Conservation (phyloP, 2,113 vertebrate species). For the Syrrhaptes paradoxus region DNA sequence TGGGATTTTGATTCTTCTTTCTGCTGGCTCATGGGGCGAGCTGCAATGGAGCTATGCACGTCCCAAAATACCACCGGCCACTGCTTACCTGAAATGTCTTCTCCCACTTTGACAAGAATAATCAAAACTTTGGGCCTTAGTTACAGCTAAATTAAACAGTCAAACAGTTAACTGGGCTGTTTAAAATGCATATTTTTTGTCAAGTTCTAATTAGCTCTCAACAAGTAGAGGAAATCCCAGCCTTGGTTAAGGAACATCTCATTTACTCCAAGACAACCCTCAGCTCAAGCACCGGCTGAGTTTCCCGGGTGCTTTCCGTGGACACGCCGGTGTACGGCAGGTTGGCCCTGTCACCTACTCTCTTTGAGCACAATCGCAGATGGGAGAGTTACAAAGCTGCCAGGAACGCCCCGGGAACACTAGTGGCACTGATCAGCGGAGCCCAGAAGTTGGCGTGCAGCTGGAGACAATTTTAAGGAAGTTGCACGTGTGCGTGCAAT, state of each 20-base stretch:
- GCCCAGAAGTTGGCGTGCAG: not conserved
- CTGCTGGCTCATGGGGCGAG: not conserved
- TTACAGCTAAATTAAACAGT: not conserved
- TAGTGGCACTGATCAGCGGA: not conserved
- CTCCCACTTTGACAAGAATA: not conserved
- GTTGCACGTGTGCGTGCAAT: fast-evolving
- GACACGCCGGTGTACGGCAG: not conserved
- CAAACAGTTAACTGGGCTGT: not conserved
- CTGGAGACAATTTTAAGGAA: not conserved
- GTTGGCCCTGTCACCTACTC: not conserved
- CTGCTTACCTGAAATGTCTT: not conserved
- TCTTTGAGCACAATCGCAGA: fast-evolving
- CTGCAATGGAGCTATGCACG: fast-evolving
- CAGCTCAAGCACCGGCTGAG: not conserved
- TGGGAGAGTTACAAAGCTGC: no score
- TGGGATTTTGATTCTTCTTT: not conserved
- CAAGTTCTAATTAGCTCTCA: not conserved
- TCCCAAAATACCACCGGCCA: not conserved
- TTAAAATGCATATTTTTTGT: not conserved
- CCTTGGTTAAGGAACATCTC: not conserved
- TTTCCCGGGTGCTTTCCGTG: not conserved
- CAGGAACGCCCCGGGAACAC: not conserved
- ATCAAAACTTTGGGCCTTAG: not conserved
- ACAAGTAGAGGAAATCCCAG: not conserved
- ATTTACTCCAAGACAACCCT: not conserved